Evolutionary conservation across 2,888 invertebrate genomes (phyloP), one percentile per base, ranked within the genome.

Genomic region (Ischnura elegans): DNA sequence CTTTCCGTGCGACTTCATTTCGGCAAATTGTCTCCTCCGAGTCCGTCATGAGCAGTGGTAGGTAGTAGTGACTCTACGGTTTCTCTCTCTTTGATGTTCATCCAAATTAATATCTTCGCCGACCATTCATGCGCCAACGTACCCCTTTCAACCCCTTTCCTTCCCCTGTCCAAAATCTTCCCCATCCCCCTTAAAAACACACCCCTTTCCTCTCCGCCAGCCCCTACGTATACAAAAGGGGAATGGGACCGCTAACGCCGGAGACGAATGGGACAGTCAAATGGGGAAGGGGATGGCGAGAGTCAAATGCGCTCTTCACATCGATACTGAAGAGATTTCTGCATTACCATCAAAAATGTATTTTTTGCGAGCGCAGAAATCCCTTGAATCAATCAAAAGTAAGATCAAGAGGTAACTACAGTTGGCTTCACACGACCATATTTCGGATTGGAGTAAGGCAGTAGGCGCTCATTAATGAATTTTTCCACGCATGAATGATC

Each of bases 21-120:
- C 25, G n/a, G 61, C 61, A 61, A 61, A 61, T 61, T 61, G 61
- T 61, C 61, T 61, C 61, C 51, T n/a, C n/a, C n/a, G 61, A 61
- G 61, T 61, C 61, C 61, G 61, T 61, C 61, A 61, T 25, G n/a
- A n/a, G n/a, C n/a, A n/a, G n/a, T n/a, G n/a, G n/a, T n/a, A n/a
- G n/a, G n/a, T n/a, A n/a, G 61, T n/a, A 19, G n/a, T 61, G n/a
- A 61, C 61, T n/a, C 61, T 61, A 61, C 8, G 61, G 61, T 61
- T 61, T n/a, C 61, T 61, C 61, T n/a, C 61, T 61, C 61, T 61
- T 61, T 61, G 61, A 61, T 61, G 61, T 61, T 61, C 61, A 61
- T 61, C n/a, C 61, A 61, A 61, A 61, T 61, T 61, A 61, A 61
- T 61, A 61, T 61, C 61, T n/a, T n/a, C 61, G 61, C 61, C 61